Conservation (phyloP, 1,140 invertebrate species). For the Oppia nitens region DNA sequence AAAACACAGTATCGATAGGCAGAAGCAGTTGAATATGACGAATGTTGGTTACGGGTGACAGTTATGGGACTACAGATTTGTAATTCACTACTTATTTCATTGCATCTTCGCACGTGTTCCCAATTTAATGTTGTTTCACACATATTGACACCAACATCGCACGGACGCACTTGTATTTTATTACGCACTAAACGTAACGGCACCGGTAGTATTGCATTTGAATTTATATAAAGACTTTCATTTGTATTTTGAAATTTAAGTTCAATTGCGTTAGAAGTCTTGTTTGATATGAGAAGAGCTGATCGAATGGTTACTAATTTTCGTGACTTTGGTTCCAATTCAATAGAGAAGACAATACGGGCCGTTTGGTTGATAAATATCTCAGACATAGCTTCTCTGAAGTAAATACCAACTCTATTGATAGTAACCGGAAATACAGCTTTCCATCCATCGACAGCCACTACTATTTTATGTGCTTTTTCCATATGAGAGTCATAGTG, state of each 20-base stretch:
- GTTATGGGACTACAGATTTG: conserved; percentile 19
- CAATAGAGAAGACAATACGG: conserved; percentile 67
- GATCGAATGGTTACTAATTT: conserved; percentile 91
- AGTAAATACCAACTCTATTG: conserved; percentile 86
- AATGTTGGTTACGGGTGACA: conserved; percentile 9
- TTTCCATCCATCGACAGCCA: conserved; percentile 77
- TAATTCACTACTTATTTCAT: conserved; percentile 29
- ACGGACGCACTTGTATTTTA: conserved; percentile 40
- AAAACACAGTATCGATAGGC: conserved; percentile 53
- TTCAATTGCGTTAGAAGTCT: conserved; percentile 43
- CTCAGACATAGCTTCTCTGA: conserved; percentile 46
- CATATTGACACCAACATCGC: conserved; percentile 36
- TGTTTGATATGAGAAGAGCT: conserved; percentile 62
- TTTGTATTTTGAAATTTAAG: conserved; percentile 40
- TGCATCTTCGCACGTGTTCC: conserved; percentile 40
- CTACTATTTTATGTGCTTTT: conserved; percentile 60
- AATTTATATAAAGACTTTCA: conserved; percentile 18
- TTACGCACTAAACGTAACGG: conserved; percentile 44
- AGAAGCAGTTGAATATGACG: conserved; percentile 12
- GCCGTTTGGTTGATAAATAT: conserved; percentile 31
- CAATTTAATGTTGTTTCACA: conserved; percentile 44
- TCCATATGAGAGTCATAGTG: conserved; percentile 62
- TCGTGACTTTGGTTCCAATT: conserved; percentile 73
- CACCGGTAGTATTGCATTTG: conserved; percentile 34
- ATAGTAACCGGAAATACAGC: conserved; percentile 71